Percentiles rank a stretch among this genome's conserved stretches.
Conservation (phyloP, 2,888 invertebrate species). For the Polydrusus cervinus region DNA sequence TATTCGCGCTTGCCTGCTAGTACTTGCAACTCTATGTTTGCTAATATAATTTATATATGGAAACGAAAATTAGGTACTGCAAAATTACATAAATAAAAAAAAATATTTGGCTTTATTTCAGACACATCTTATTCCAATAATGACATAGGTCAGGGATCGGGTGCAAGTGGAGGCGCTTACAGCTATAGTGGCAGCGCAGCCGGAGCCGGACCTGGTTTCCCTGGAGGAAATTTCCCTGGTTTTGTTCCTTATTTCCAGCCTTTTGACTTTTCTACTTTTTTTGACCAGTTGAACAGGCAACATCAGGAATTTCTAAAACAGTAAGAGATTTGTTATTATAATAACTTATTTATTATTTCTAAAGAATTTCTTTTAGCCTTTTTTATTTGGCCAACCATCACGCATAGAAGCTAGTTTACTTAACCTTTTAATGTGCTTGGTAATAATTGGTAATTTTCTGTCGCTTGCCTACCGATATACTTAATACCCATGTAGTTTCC, state of each 20-base stretch:
- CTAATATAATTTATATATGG: too few species aligned
- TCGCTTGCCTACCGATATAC: too few species aligned
- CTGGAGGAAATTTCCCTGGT: slow-evolving; percentile 42
- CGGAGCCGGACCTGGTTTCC: slow-evolving; percentile 49
- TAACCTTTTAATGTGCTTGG: too few species aligned
- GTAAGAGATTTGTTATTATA: slow-evolving; percentile 58
- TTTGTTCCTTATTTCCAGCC: slow-evolving; percentile 53
- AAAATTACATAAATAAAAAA: too few species aligned
- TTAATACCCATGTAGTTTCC: too few species aligned
- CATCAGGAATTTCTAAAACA: slow-evolving; percentile 63
- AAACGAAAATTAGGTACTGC: too few species aligned
- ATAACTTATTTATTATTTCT: background rate
- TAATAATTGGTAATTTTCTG: too few species aligned
- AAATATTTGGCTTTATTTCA: background rate
- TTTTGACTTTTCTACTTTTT: slow-evolving; percentile 59
- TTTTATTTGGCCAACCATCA: too few species aligned
- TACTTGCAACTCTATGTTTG: too few species aligned
- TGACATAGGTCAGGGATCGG: slow-evolving; percentile 49
- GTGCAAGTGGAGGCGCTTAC: slow-evolving; percentile 56
- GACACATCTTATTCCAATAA: slow-evolving; percentile 55
- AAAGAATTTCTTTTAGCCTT: too few species aligned
- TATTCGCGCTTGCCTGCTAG: too few species aligned
- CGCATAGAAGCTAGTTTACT: too few species aligned
- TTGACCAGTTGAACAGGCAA: slow-evolving; percentile 62
- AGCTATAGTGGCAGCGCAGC: slow-evolving; percentile 62